Evolutionary conservation across 2,113 vertebrate genomes (phyloP).

Genomic region (Montifringilla adamsi): DNA sequence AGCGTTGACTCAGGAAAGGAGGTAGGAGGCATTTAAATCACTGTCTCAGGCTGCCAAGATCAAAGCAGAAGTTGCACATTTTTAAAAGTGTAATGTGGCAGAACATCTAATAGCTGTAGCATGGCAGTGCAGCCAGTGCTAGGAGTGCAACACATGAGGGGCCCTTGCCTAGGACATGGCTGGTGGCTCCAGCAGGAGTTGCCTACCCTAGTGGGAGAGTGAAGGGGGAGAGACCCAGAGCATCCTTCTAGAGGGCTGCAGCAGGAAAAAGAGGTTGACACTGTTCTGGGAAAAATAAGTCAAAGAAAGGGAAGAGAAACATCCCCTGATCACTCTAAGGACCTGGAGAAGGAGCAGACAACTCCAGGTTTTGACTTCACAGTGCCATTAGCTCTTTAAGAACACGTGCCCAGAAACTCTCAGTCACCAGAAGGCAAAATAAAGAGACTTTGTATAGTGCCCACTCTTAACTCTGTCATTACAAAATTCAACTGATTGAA

Average conservation of each 20-base stretch:
- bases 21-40: slow-evolving; percentile 58
- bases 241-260: slow-evolving; percentile 9
- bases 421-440: background rate
- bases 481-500: background rate
- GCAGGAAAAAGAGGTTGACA: background rate
- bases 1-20: slow-evolving; percentile 39
- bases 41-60: slow-evolving; percentile 37
- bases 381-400: background rate
- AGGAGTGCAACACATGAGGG: background rate
- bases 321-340: background rate
- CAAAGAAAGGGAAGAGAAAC: background rate
- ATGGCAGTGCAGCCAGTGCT: background rate
- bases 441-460: background rate
- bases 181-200: slow-evolving; percentile 11
- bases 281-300: background rate
- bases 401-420: background rate
- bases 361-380: background rate
- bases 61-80: slow-evolving; percentile 17
- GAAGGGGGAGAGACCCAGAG: background rate
- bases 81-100: background rate
- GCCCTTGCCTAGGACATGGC: background rate
- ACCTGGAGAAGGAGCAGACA: background rate
- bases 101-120: background rate
- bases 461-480: background rate
- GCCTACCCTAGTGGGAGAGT: background rate